These are phyloP conservation scores for Antitype chi DNA, from an alignment of 2,888 invertebrate genomes.

Conservation along the genomic window DNA sequence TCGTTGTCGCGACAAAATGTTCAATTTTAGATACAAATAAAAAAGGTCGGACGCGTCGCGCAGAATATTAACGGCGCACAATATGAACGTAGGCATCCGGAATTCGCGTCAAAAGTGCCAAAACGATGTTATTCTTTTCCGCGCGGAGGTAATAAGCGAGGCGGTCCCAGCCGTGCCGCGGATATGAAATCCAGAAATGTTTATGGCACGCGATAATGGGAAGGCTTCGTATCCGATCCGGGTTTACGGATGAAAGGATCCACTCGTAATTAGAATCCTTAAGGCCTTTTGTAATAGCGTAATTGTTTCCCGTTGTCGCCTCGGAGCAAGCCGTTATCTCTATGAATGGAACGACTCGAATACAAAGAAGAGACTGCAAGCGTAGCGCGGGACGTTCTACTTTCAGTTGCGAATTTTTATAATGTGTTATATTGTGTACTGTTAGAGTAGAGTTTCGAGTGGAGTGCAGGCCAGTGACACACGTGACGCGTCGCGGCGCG, in stretches of 20 bases:
- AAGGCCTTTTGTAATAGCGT: conserved; percentile 86
- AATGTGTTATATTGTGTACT: conserved; percentile 73
- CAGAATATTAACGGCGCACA: conserved; percentile 90
- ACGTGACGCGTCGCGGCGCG: conserved; percentile 70
- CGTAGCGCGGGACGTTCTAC: conserved; percentile 74
- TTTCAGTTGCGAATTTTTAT: conserved; percentile 71
- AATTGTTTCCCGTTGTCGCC: conserved; percentile 87
- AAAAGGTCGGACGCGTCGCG: conserved; percentile 90
- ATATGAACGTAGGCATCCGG: conserved; percentile 90
- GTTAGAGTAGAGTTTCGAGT: conserved; percentile 74
- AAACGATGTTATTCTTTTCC: conserved; percentile 90
- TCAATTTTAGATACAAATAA: conserved; percentile 91
- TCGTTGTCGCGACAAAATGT: conserved; percentile 90
- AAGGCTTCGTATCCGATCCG: conserved; percentile 86
- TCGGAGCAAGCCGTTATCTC: conserved; percentile 82
- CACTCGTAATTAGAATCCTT: conserved; percentile 87
- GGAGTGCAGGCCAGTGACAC: conserved; percentile 59
- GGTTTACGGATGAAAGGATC: conserved; percentile 84
- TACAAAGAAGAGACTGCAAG: conserved; percentile 82
- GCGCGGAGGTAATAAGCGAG: conserved; percentile 88
- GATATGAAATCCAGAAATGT: conserved; percentile 90
- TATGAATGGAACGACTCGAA: conserved; percentile 83
- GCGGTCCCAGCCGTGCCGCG: conserved; percentile 86
- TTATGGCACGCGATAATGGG: conserved; percentile 87
- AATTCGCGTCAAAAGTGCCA: conserved; percentile 90